phyloP scores from a whole-genome alignment of 2,113 vertebrate species.

The Orientallactaga bullata region DNA sequence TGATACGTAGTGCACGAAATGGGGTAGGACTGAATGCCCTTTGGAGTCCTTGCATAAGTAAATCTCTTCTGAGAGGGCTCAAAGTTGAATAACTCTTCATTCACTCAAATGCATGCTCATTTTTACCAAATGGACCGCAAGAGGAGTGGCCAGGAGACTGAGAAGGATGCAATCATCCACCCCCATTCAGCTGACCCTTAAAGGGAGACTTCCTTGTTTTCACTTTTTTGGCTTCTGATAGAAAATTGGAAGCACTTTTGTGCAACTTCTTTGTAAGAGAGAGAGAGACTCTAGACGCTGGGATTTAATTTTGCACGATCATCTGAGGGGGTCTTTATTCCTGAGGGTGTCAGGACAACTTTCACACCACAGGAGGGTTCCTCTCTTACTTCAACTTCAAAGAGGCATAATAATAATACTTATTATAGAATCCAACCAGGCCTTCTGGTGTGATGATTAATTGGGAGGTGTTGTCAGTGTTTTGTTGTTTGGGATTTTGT shows the following conservation, averaged over 20 bases:
- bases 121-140: background rate
- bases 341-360: conserved; percentile 83
- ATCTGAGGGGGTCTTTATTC: conserved; percentile 66
- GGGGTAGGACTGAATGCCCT: background rate
- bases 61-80: background rate
- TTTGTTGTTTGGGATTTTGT: background rate
- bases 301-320: conserved; percentile 63
- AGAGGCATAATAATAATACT: conserved; percentile 86
- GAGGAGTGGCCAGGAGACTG: background rate
- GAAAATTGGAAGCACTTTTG: background rate
- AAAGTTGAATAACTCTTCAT: background rate
- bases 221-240: conserved; percentile 5
- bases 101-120: conserved; percentile 18
- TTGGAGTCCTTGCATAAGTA: conserved; percentile 17
- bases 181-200: background rate
- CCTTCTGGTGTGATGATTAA: conserved; percentile 86
- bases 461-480: conserved; percentile 75
- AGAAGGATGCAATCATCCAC: background rate
- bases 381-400: conserved; percentile 88
- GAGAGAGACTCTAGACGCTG: conserved; percentile 55
- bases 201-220: background rate
- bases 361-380: conserved; percentile 83
- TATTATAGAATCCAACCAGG: conserved; percentile 85
- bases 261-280: conserved; percentile 56
- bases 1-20: conserved; percentile 39